Conservation (phyloP, 1,140 invertebrate species). For the Lethrus apterus region DNA sequence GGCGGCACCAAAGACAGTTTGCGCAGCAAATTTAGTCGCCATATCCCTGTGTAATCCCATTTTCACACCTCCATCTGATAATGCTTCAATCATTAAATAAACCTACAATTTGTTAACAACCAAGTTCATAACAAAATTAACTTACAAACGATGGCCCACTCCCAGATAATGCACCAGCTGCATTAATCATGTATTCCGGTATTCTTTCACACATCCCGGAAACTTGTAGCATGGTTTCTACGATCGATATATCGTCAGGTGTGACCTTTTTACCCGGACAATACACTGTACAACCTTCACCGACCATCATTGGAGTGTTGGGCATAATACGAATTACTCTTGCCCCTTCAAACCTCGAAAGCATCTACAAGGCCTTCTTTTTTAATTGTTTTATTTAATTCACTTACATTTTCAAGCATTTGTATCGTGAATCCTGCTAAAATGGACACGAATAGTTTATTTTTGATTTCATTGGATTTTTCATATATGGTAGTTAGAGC, state of each 20-base stretch:
- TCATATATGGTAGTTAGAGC: slow-evolving; percentile 46
- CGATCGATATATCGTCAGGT: slow-evolving; percentile 49
- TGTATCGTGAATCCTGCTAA: slow-evolving; percentile 69
- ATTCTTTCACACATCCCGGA: slow-evolving; percentile 74
- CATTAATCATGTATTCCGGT: slow-evolving; percentile 73
- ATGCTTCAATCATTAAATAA: slow-evolving; percentile 81
- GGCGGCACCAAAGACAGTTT: slow-evolving; percentile 79
- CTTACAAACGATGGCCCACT: slow-evolving; percentile 91
- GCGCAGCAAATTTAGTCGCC: slow-evolving; percentile 76
- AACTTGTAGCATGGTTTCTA: slow-evolving; percentile 63
- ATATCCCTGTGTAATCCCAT: slow-evolving; percentile 80
- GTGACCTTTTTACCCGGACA: slow-evolving; percentile 49
- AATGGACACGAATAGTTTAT: slow-evolving; percentile 67
- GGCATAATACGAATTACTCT: slow-evolving; percentile 84
- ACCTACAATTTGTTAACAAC: slow-evolving; percentile 54
- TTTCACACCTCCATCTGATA: slow-evolving; percentile 86
- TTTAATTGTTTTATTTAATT: background rate
- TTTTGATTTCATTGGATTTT: slow-evolving; percentile 33
- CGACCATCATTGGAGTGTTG: slow-evolving; percentile 83
- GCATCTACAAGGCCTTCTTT: slow-evolving; percentile 34
- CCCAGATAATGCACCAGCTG: slow-evolving; percentile 73
- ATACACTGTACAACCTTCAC: slow-evolving; percentile 72
- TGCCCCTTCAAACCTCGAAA: slow-evolving; percentile 38
- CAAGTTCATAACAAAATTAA: no score
- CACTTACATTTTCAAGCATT: slow-evolving; percentile 57